Percentiles rank a stretch among this genome's conserved stretches.
These are phyloP conservation scores for Pimpla rufipes DNA, from an alignment of 2,888 invertebrate species.

Conservation along the genomic window DNA sequence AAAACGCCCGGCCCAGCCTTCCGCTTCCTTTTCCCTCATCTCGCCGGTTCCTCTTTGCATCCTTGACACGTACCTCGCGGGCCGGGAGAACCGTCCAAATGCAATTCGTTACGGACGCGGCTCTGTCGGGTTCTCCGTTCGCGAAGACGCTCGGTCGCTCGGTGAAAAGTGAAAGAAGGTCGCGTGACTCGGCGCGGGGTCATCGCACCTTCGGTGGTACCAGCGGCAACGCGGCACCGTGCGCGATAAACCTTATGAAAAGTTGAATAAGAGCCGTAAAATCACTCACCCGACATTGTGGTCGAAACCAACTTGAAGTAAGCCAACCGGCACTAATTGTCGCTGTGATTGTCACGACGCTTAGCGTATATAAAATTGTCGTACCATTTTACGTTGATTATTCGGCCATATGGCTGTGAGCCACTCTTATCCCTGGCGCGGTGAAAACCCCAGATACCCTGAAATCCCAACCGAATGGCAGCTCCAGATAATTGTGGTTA, in stretches of 20 bases:
- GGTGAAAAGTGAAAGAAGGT: conserved; percentile 67
- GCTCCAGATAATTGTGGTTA: conserved; percentile 15
- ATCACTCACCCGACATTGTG: not conserved
- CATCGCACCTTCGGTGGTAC: conserved; percentile 44
- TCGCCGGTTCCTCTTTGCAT: conserved; percentile 1
- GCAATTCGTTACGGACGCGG: conserved; percentile 25
- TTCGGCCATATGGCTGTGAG: conserved; percentile 13
- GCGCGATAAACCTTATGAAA: not conserved
- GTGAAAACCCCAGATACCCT: conserved; percentile 31
- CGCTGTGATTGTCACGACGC: not conserved
- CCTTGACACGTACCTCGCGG: conserved; percentile 20
- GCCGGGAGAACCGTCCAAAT: conserved; percentile 31
- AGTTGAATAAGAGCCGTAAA: conserved; percentile 1
- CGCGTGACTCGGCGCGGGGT: conserved; percentile 54
- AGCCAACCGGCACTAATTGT: not conserved
- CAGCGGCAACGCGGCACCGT: not conserved
- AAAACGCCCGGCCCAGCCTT: not conserved
- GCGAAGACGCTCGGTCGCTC: conserved; percentile 39
- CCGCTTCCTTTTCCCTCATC: conserved; percentile 8
- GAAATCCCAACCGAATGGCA: conserved; percentile 32
- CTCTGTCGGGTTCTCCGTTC: conserved; percentile 32
- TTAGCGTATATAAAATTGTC: conserved; percentile 25
- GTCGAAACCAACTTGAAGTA: not conserved
- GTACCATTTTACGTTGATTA: conserved; percentile 30
- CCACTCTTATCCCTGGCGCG: conserved; percentile 21